These are phyloP conservation scores for Drosophila lutescens DNA, from an alignment of 2,888 invertebrate species.

Conservation along the genomic window DNA sequence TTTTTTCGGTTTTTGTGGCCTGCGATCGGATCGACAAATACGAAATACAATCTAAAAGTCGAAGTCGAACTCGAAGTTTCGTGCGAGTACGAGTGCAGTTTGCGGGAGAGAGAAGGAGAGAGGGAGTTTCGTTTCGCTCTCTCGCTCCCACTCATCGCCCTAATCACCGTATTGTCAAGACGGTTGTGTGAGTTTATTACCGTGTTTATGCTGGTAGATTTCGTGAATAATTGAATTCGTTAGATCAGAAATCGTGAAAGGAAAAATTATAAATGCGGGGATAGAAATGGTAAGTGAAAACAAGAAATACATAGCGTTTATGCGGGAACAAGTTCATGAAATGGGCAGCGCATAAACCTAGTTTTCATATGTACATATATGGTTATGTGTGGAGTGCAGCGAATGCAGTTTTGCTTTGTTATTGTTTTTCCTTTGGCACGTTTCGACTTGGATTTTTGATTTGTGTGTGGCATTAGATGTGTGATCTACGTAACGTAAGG, in stretches of 20 bases:
- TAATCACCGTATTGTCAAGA: constrained; percentile 77
- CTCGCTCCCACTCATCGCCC: constrained; percentile 63
- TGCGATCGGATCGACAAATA: constrained; percentile 34
- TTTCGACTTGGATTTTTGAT: constrained; percentile 32
- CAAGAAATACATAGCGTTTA: neutral
- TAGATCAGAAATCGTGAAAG: neutral
- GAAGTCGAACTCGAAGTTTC: constrained; percentile 33
- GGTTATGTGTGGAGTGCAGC: constrained; percentile 24
- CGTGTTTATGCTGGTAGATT: neutral
- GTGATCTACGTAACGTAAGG: constrained; percentile 34
- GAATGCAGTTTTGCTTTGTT: constrained; percentile 46
- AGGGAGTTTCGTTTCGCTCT: neutral
- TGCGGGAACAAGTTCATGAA: neutral
- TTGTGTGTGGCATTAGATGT: constrained; percentile 22
- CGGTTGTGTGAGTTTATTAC: constrained; percentile 3
- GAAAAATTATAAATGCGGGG: neutral
- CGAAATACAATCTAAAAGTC: constrained; percentile 26
- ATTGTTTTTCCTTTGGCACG: constrained; percentile 44
- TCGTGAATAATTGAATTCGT: neutral
- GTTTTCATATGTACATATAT: neutral
- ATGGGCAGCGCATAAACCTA: neutral
- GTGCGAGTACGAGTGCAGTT: constrained; percentile 16
- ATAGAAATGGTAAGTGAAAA: neutral
- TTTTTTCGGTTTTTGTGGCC: constrained; percentile 19
- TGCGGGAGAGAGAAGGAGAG: neutral